Evolutionary conservation across 2,113 vertebrate genomes (phyloP).

Genomic region (Pipa parva): DNA sequence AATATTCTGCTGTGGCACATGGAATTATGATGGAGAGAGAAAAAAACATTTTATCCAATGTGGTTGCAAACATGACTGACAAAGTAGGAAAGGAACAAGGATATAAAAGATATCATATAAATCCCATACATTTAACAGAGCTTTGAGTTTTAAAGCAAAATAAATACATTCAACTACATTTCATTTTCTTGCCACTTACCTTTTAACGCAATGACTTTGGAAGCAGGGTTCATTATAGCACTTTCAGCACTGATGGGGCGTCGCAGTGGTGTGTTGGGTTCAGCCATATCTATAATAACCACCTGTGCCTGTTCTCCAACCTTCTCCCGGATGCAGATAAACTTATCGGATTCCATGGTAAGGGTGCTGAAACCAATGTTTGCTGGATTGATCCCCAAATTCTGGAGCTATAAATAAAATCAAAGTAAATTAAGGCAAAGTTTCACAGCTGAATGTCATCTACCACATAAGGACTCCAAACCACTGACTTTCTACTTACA

Average conservation of each 20-base stretch:
- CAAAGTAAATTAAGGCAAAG: not conserved
- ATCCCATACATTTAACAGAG: not conserved
- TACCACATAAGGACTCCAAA: too few species aligned
- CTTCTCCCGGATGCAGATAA: conserved; percentile 88
- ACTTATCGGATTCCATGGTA: conserved; percentile 92
- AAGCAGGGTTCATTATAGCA: conserved; percentile 88
- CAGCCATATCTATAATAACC: conserved; percentile 81
- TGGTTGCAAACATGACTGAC: not conserved
- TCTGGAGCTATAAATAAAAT: conserved; percentile 73
- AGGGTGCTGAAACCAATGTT: conserved; percentile 90
- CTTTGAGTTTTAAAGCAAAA: too few species aligned
- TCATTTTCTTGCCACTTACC: conserved; percentile 55
- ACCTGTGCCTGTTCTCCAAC: conserved; percentile 87
- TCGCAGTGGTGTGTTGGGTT: conserved; percentile 77
- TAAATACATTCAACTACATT: too few species aligned
- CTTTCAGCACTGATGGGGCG: conserved; percentile 88
- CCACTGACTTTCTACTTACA: too few species aligned
- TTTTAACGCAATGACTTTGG: conserved; percentile 89
- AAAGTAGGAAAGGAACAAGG: not conserved
- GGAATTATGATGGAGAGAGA: too few species aligned
- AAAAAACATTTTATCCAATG: not conserved
- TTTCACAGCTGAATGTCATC: too few species aligned
- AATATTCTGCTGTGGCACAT: too few species aligned
- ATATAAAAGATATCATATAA: not conserved
- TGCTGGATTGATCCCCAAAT: conserved; percentile 82